Evolutionary conservation across 30 jellyfish, hydroid and myxozoan species (phyloP).

Genomic region (Aurelia aurita complex sp. Pacific): DNA sequence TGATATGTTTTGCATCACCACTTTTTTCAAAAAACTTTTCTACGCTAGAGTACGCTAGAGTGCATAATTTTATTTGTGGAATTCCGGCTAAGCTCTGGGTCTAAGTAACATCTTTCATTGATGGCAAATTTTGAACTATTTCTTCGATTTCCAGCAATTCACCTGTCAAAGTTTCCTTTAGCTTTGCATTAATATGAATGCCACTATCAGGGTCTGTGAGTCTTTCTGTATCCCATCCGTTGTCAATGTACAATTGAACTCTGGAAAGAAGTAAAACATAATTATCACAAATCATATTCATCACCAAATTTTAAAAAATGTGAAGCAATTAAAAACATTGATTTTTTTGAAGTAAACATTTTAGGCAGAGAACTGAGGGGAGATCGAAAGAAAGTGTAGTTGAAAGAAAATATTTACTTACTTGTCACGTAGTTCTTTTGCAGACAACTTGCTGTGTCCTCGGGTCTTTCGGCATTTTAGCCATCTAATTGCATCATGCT

Average conservation of each 20-base stretch:
- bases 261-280: background rate
- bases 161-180: background rate
- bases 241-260: background rate
- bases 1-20: background rate
- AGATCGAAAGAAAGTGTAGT: too few species aligned
- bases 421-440: too few species aligned
- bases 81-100: constrained; percentile 14
- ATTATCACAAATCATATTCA: too few species aligned
- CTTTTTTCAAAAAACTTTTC: background rate
- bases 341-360: too few species aligned
- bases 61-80: background rate
- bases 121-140: background rate
- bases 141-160: background rate
- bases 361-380: too few species aligned
- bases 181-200: background rate
- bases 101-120: background rate
- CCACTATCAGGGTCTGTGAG: constrained; percentile 24
- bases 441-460: too few species aligned
- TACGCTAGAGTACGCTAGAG: constrained; percentile 14
- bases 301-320: too few species aligned
- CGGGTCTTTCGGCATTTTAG: too few species aligned
- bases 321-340: too few species aligned
- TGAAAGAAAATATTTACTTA: too few species aligned
- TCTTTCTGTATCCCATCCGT: background rate
- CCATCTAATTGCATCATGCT: too few species aligned